Conservation (phyloP, 2,113 vertebrate species). For the rabbit (Oryctolagus cuniculus) region DNA sequence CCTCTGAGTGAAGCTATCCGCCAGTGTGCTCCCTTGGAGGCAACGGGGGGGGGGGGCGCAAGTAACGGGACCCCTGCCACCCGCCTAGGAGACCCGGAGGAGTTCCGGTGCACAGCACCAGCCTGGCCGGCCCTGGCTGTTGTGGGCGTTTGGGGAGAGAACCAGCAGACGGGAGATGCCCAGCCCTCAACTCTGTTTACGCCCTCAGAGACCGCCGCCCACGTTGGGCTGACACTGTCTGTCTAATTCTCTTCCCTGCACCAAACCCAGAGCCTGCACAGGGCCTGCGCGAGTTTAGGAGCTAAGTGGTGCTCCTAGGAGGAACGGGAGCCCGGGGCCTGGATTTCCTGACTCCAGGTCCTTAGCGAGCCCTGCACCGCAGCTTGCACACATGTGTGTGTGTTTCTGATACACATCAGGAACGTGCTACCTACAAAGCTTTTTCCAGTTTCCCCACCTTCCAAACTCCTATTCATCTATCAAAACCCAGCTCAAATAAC, state of each 20-base stretch:
- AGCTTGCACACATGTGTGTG: fast-evolving
- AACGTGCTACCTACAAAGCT: background rate
- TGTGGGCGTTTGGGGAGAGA: too few relatives aligned
- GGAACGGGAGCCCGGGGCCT: background rate
- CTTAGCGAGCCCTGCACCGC: background rate
- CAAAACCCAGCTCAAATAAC: background rate
- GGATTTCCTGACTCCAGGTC: background rate
- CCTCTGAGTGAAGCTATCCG: too few relatives aligned
- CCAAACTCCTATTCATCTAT: background rate
- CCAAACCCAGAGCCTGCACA: too few relatives aligned
- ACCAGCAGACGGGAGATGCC: background rate
- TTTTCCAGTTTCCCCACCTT: background rate
- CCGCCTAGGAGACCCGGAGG: too few relatives aligned
- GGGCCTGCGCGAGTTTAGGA: background rate
- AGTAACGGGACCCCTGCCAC: too few relatives aligned
- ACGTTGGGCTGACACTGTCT: too few relatives aligned
- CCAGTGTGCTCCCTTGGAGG: too few relatives aligned
- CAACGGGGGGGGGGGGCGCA: too few relatives aligned
- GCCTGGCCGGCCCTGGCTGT: too few relatives aligned
- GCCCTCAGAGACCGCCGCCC: background rate
- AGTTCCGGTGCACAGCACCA: too few relatives aligned
- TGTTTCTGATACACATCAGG: background rate
- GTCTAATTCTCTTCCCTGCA: background rate
- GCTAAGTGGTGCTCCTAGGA: background rate
- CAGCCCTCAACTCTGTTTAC: fast-evolving